phyloP scores from a whole-genome alignment of 2,888 invertebrate species.

The Stictocephala bisonia region DNA sequence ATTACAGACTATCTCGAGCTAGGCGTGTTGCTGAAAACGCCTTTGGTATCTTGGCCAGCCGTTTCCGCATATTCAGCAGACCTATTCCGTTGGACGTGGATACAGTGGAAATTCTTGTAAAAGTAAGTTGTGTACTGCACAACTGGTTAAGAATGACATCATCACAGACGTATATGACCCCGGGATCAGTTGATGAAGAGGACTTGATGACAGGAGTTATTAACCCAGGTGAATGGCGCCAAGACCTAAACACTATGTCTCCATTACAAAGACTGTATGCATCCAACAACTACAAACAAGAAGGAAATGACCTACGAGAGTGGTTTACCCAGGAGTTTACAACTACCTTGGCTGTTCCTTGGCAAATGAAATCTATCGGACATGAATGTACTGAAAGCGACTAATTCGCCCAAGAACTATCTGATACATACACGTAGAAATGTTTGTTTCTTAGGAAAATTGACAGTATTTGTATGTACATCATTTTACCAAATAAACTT shows the following conservation, averaged over 20 bases:
- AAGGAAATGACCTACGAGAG: conserved; percentile 25
- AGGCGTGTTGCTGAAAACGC: conserved; percentile 55
- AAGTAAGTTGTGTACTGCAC: conserved; percentile 30
- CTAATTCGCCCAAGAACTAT: conserved; percentile 29
- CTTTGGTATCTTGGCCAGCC: conserved; percentile 52
- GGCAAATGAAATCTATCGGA: conserved; percentile 37
- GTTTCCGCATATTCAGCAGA: conserved; percentile 53
- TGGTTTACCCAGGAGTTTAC: conserved; percentile 30
- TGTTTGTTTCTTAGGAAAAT: conserved; percentile 11
- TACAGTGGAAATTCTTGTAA: conserved; percentile 31
- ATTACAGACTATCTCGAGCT: conserved; percentile 54
- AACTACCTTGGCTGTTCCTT: conserved; percentile 38
- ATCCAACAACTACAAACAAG: conserved; percentile 31
- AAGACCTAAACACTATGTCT: conserved; percentile 30
- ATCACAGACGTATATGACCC: conserved; percentile 18
- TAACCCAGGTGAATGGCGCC: conserved; percentile 40
- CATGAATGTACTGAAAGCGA: conserved; percentile 28
- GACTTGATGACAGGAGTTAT: conserved; percentile 33
- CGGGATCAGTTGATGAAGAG: conserved; percentile 39
- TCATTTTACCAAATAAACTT: conserved; percentile 16
- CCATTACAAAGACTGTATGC: conserved; percentile 25
- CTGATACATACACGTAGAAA: conserved; percentile 8
- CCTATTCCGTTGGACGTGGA: conserved; percentile 27
- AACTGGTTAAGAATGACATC: conserved; percentile 29
- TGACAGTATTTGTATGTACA: conserved; percentile 25